These are phyloP conservation scores for Notarius quadriscutis DNA, from an alignment of 2,113 vertebrate species.

Conservation along the genomic window DNA sequence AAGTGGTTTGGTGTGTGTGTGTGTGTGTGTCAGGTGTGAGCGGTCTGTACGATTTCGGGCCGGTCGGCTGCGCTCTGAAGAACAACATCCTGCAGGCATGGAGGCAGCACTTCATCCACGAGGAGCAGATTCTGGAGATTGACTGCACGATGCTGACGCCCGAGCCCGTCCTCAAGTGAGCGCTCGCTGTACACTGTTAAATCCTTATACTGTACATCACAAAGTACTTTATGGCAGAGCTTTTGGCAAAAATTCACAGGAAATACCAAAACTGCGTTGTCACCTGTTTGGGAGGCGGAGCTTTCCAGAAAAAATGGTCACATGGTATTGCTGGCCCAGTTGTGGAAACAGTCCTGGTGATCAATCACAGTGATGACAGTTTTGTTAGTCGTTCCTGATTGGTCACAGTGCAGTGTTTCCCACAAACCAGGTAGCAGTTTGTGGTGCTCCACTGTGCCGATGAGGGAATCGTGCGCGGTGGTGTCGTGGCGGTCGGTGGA, in stretches of 20 bases:
- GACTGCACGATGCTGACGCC: constrained; percentile 99
- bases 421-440: too few relatives aligned
- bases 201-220: background rate
- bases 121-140: constrained; percentile 97
- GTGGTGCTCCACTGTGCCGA: too few relatives aligned
- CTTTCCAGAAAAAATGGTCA: background rate
- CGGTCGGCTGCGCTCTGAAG: constrained; percentile 95
- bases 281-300: background rate
- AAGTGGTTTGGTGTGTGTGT: background rate
- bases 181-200: constrained; percentile 58
- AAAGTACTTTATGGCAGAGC: background rate
- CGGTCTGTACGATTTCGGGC: constrained; percentile 95
- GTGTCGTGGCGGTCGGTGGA: too few relatives aligned
- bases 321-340: background rate
- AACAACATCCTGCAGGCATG: constrained; percentile 95
- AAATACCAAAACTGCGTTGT: background rate
- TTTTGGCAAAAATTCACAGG: background rate
- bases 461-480: too few relatives aligned
- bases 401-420: too few relatives aligned
- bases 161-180: constrained; percentile 91
- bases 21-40: constrained; percentile 83
- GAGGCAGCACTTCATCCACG: constrained; percentile 98
- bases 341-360: background rate
- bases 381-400: background rate
- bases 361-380: too few relatives aligned